Evolutionary conservation across 2,797 vertebrate species (phyloP), one percentile per base, ranked within the genome.

Genomic region (Fratercula arctica): DNA sequence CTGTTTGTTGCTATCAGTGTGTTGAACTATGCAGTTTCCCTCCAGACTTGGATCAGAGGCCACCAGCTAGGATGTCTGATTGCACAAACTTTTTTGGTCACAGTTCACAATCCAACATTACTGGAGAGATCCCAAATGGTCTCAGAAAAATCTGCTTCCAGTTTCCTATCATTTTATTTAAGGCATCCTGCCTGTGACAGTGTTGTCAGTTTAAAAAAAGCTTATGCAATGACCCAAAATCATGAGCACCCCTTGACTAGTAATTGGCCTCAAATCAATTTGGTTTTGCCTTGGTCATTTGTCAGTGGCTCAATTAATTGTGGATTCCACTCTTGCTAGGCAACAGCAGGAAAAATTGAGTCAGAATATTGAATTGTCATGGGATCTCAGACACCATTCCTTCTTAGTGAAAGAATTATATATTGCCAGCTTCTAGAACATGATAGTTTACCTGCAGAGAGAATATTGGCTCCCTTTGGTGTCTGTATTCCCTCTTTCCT

Each of bases 91-190:
- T 12, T 83, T 92, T 75, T 92, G 85, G 73, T 90, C 77, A 66
- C 48, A 60, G 85, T 85, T 94, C n/a, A 28, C 63, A 81, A 46
- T 59, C 8, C 76, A 85, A 5, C 43, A 76, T 59, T 37, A 43
- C 85, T 95, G 85, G 91, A 95, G 61, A 87, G 45, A 72, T 75
- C 78, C 72, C 82, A 96, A 93, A 81, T 17, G 19, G 54, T 69
- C 82, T 81, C 54, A 51, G 61, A 86, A 89, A 94, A 86, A 67
- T 48, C 54, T 4, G 4, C 6, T 35, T 70, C 46, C 78, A 76
- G 46, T 74, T 85, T 70, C 23, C 60, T 72, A 26, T 13, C 1
- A 16, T 89, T 89, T 92, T 83, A 83, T 92, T 93, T 83, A 68
- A 75, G 89, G 61, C 48, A 57, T 72, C 53, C 37, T 91, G 68